Conservation (phyloP, 2,888 invertebrate species). For the Ennomos fuscantarius region DNA sequence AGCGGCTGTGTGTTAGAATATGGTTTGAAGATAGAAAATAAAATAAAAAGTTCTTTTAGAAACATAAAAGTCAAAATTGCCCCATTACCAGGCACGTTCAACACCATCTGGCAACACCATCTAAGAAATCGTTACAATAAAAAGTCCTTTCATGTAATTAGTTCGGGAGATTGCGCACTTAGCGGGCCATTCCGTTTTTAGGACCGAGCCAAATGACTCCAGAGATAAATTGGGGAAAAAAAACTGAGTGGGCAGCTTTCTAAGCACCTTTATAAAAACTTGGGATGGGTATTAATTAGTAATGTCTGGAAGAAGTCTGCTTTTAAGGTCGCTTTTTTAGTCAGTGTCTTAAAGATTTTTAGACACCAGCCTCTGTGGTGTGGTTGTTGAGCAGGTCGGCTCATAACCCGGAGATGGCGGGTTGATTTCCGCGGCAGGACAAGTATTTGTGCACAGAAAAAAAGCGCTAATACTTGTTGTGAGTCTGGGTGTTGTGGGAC, state of each 20-base stretch:
- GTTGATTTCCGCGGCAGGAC: no score
- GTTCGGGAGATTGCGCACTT: slow-evolving; percentile 23
- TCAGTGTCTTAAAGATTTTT: no score
- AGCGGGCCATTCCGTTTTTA: slow-evolving; percentile 27
- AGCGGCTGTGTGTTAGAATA: no score
- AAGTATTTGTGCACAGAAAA: no score
- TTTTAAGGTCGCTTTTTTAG: no score
- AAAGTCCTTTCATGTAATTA: slow-evolving; percentile 29
- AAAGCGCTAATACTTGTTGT: no score
- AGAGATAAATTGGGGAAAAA: slow-evolving; percentile 1
- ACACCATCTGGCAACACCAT: slow-evolving; percentile 19
- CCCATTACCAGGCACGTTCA: neutral
- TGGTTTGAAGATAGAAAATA: no score
- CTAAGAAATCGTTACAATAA: slow-evolving; percentile 17
- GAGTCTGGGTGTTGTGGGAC: no score
- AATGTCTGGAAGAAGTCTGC: neutral
- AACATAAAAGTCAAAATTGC: neutral
- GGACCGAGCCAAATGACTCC: slow-evolving; percentile 3
- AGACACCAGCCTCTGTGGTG: no score
- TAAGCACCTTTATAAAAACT: neutral
- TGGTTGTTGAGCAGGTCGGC: no score
- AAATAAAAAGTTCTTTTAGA: neutral
- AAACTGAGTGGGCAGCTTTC: neutral
- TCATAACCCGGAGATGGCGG: no score
- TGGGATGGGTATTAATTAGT: neutral